Base-by-base conservation (phyloP, 2,888 invertebrate genomes). In the Cephus sareptanus region DNA sequence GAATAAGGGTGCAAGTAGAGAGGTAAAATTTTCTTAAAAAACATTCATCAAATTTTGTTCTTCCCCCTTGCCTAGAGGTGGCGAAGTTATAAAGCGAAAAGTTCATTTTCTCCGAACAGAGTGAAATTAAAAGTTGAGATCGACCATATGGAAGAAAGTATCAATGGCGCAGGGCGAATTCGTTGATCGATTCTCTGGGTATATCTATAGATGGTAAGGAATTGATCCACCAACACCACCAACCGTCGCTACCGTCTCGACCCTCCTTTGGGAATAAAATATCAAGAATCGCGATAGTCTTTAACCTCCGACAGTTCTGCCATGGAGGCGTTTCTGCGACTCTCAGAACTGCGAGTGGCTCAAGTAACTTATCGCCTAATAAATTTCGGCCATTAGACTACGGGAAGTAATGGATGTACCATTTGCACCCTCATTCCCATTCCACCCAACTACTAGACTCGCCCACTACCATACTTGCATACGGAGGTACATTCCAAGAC, bases 321-420 rank as follows among this genome's bases (percentile, higher is more conserved):
- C 56, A 56, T 6, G 56, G 56, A 56, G 56, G 56, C 56, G 56
- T 56, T 56, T 56, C 56, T 56, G 56, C 23, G 56, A 56, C 56
- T 56, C 56, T 56, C 23, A 23, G 56, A 56, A 56, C 56, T 56
- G 82, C 81, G 83, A 83, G 85, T 82, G 81, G 81, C 81, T 78
- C 79, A 83, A 88, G 87, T 87, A 88, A 87, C 87, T 87, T 87
- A 87, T 87, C 88, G 88, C 88, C 87, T 87, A 88, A 87, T 87
- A 88, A 87, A 87, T 87, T 87, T 86, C 86, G 87, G 86, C 87
- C 87, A 88, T 88, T 87, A 88, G 88, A 87, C 87, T 87, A 86
- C 81, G 87, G 87, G 86, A 85, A 87, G 87, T 87, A 87, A 87
- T 87, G 88, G 87, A 87, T 87, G 87, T 87, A 87, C 87, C 87